Conservation (phyloP, 2,797 vertebrate species). For the Trichosurus vulpecula region DNA sequence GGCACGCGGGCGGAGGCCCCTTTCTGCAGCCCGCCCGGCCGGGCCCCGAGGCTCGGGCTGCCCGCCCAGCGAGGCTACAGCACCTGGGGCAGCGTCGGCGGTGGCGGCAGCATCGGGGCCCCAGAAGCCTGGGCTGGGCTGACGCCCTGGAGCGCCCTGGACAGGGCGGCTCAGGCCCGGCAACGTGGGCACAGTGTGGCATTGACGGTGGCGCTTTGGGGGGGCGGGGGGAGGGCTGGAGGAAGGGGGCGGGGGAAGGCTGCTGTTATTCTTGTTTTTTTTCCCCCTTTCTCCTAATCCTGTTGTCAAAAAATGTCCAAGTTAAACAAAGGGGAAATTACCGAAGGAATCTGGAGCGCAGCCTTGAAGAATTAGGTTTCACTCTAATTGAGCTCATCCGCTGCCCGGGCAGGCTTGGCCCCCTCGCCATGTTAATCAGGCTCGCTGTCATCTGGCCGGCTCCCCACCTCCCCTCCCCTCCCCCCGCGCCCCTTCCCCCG, state of each 20-base stretch:
- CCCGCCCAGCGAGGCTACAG: background rate
- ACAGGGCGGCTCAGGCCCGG: background rate
- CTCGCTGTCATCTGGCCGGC: slow-evolving; percentile 85
- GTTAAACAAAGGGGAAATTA: slow-evolving; percentile 90
- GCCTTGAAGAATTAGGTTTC: slow-evolving; percentile 91
- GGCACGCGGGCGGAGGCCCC: slow-evolving; percentile 73
- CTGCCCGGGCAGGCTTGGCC: slow-evolving; percentile 90
- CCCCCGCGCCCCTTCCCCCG: background rate
- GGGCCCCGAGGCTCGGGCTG: background rate
- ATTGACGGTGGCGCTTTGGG: background rate
- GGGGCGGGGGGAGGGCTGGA: background rate
- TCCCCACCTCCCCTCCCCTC: slow-evolving; percentile 74
- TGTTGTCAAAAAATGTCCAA: slow-evolving; percentile 89
- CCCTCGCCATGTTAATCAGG: slow-evolving; percentile 91
- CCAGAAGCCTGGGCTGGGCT: background rate
- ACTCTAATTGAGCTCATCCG: slow-evolving; percentile 94
- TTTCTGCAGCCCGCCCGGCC: background rate
- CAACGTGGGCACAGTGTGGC: background rate
- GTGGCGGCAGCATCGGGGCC: background rate
- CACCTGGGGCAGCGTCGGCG: rapidly evolving
- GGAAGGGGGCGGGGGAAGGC: background rate
- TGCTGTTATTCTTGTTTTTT: background rate
- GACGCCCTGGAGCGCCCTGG: background rate
- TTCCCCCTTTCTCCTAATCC: slow-evolving; percentile 75
- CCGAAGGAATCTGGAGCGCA: slow-evolving; percentile 86